Conservation (phyloP, 2,888 invertebrate genomes). For the Hirtodrosophila trivittata region DNA sequence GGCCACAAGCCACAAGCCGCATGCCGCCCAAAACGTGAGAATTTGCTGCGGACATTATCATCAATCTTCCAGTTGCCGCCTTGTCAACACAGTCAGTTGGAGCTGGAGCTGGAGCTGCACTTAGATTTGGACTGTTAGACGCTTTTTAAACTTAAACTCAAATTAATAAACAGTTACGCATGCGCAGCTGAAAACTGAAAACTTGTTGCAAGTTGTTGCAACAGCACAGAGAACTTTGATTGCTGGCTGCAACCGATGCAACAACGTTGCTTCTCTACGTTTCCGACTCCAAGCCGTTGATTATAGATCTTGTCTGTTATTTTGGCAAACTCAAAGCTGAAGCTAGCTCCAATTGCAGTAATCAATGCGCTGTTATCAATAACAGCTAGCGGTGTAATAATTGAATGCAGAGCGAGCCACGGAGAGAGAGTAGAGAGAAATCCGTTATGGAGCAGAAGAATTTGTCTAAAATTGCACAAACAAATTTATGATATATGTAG, state of each 20-base stretch:
- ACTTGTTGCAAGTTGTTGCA: constrained; percentile 50
- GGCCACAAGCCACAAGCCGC: constrained; percentile 38
- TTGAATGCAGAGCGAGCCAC: constrained; percentile 50
- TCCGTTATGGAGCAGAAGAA: constrained; percentile 50
- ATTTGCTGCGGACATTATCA: constrained; percentile 51
- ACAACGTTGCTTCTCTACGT: too few species aligned
- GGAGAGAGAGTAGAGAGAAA: neutral
- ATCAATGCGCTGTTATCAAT: constrained; percentile 77
- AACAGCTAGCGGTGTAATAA: constrained; percentile 76
- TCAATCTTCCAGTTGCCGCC: constrained; percentile 48
- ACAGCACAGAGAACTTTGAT: constrained; percentile 33
- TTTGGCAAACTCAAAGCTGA: constrained; percentile 51
- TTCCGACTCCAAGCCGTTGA: constrained; percentile 48
- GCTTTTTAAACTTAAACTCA: constrained; percentile 35
- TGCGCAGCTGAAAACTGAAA: constrained; percentile 60
- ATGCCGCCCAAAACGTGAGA: constrained; percentile 61
- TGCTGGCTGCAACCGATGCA: constrained; percentile 34
- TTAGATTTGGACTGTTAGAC: constrained; percentile 3
- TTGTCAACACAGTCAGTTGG: constrained; percentile 36
- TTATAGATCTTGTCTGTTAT: constrained; percentile 64
- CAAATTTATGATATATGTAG: constrained; percentile 69
- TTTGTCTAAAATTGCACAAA: constrained; percentile 72
- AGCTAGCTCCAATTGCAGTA: constrained; percentile 68
- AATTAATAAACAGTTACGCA: constrained; percentile 78
- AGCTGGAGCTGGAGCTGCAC: neutral